Conservation (phyloP, 2,113 vertebrate genomes). For the Psephotus haematonotus region DNA sequence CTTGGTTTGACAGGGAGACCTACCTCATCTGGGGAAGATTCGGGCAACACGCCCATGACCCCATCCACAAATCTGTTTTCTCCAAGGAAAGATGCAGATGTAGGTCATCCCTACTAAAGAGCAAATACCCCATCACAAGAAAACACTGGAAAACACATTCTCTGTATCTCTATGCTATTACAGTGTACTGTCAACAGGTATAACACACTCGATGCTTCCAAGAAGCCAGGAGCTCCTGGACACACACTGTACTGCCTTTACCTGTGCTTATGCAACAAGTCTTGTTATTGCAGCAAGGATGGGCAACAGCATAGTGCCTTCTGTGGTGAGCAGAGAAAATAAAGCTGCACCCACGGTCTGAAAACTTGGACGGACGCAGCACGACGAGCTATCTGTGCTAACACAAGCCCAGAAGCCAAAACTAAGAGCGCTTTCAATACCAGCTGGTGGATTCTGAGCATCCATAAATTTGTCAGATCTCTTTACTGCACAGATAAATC, state of each 20-base stretch:
- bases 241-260: background rate
- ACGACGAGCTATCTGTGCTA: background rate
- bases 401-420: background rate
- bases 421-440: background rate
- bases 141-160: background rate
- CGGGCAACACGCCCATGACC: background rate
- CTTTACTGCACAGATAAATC: constrained; percentile 18
- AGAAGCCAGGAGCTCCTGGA: background rate
- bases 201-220: background rate
- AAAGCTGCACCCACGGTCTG: background rate
- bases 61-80: background rate
- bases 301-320: background rate
- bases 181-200: background rate
- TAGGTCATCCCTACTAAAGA: background rate
- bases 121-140: background rate
- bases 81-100: background rate
- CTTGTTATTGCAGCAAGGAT: background rate
- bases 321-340: background rate
- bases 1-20: background rate
- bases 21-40: background rate
- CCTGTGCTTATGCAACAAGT: background rate
- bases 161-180: background rate
- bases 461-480: constrained; percentile 26
- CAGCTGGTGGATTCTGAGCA: constrained; percentile 37
- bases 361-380: background rate